Conservation (phyloP, 2,113 vertebrate genomes). For the Symphodus melops region DNA sequence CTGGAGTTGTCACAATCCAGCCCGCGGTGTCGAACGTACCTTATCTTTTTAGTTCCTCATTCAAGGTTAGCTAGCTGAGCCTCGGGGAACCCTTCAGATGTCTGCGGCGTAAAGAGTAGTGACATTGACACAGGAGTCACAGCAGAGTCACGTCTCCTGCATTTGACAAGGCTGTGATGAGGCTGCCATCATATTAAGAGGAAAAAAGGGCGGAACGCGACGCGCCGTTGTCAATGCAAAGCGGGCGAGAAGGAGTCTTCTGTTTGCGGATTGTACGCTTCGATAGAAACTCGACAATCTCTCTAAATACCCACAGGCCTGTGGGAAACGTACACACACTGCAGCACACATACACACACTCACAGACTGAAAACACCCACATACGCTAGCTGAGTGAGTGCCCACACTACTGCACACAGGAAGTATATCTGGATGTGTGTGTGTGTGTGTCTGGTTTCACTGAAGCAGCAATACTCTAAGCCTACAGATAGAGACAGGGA, state of each 20-base stretch:
- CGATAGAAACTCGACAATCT: constrained; percentile 15
- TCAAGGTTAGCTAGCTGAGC: constrained; percentile 59
- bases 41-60: constrained; percentile 41
- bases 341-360: constrained; percentile 7
- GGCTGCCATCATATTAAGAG: constrained; percentile 31
- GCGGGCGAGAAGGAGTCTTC: background rate
- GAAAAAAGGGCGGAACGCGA: constrained; percentile 1
- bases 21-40: constrained; percentile 37
- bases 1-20: constrained; percentile 37
- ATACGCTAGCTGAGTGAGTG: background rate
- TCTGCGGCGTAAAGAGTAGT: constrained; percentile 51
- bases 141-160: constrained; percentile 29
- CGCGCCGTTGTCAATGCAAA: background rate
- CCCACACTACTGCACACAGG: constrained; percentile 10
- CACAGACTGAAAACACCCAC: constrained; percentile 23
- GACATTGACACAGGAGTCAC: constrained; percentile 63
- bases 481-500: constrained; percentile 35
- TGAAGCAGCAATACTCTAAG: constrained; percentile 51
- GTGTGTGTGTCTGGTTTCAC: constrained; percentile 36
- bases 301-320: constrained; percentile 22
- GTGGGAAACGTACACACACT: constrained; percentile 8
- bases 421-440: constrained; percentile 11
- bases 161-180: constrained; percentile 57
- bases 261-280: constrained; percentile 2
- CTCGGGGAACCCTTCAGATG: constrained; percentile 52